These are phyloP conservation scores for Mustela nigripes DNA, from an alignment of 2,113 vertebrate genomes.

Conservation along the genomic window DNA sequence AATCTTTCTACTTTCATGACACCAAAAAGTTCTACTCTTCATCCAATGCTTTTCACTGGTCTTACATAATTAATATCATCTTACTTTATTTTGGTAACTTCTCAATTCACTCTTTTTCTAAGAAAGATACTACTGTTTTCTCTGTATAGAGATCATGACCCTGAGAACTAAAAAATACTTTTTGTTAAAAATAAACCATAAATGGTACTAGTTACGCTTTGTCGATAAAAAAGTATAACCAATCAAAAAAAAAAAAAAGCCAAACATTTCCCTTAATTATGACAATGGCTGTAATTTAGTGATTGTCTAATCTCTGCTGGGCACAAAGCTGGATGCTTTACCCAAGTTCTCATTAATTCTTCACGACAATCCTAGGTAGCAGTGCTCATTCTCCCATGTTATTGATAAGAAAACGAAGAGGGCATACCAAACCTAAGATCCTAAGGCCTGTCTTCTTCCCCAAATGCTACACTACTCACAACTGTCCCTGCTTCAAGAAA, in stretches of 20 bases:
- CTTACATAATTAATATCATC: not conserved
- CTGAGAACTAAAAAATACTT: rapidly evolving
- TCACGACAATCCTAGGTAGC: not conserved
- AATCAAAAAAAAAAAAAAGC: not conserved
- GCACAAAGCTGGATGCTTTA: not conserved
- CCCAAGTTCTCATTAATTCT: not conserved
- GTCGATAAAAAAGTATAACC: not conserved
- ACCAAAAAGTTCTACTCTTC: not conserved
- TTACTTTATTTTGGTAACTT: constrained; percentile 5
- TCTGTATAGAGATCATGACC: not conserved
- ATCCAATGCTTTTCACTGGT: not conserved
- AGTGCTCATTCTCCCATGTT: not conserved
- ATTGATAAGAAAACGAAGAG: not conserved
- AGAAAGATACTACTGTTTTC: not conserved
- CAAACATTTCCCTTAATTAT: not conserved
- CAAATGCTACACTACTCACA: not conserved
- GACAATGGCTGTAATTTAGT: not conserved
- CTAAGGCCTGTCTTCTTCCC: not conserved
- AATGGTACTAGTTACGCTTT: not conserved
- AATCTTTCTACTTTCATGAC: not conserved
- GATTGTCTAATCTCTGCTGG: not conserved
- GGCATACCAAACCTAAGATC: not conserved
- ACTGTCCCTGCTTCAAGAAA: constrained; percentile 38
- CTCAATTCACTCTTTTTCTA: not conserved
- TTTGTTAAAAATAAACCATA: not conserved